Evolutionary conservation across 2,888 invertebrate species (phyloP), one percentile per base, ranked within the genome.

Genomic region (Steromphala cineraria): DNA sequence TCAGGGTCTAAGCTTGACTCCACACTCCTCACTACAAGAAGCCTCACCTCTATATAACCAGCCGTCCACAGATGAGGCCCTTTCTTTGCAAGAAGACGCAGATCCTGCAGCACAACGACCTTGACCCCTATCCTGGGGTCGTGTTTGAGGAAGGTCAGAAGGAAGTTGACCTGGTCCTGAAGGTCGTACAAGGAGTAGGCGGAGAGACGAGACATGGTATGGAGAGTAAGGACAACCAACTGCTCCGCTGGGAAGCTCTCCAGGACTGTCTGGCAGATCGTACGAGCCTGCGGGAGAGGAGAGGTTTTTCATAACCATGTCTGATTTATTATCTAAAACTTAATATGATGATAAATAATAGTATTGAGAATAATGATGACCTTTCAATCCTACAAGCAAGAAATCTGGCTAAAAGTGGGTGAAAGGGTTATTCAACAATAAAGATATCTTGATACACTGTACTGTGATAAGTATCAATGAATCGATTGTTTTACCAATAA

Each of bases 141-240:
- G 83, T 95, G 94, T 75, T 95, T 94, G 75, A 97, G 93, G 92
- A 96, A 96, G 19, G 95, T 94, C 5, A 97, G 92, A 13, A 97
- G 93, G 67, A 97, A 94, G 79, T 94, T 94, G 15, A 96, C 93
- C 94, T 99, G 98, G 89, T 96, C 96, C 0, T 98, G 97, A 62
- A 98, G 96, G 93, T 98, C 97, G 0, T 97, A 96, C 15, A 98
- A 95, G 0, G 98, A 98, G 71, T 97, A 96, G 0, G 96, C 96
- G 0, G 98, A 97, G 10, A 99, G 95, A 84, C 97, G 96, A 0
- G 98, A 98, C 80, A 98, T 95, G 0, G 98, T 97, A 86, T 96
- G 96, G 56, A 98, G 94, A 62, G 97, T 97, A 0, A 97, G 96
- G 3, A 96, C 94, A 0, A 97, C 96, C 93, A 97, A 96, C 92